Conservation (phyloP, 2,888 invertebrate species). For the Scaptomyza parva region DNA sequence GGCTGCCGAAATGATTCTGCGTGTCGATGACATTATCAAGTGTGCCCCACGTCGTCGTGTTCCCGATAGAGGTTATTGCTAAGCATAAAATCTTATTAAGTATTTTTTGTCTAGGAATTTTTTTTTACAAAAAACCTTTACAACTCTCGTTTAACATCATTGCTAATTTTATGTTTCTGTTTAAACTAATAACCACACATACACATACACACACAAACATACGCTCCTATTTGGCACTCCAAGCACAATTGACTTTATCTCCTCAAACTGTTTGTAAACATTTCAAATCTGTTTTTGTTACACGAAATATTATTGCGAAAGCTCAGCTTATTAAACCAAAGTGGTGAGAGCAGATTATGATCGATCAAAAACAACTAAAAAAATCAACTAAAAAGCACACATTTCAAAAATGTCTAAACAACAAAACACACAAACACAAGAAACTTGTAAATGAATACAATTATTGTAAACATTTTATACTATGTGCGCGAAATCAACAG, state of each 20-base stretch:
- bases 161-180: conserved; percentile 67
- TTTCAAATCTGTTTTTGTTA: conserved; percentile 43
- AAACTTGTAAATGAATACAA: conserved; percentile 61
- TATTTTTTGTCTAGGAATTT: conserved; percentile 69
- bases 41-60: conserved; percentile 95
- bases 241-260: conserved; percentile 30
- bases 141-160: conserved; percentile 67
- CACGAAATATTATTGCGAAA: conserved; percentile 35
- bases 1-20: conserved; percentile 99
- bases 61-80: conserved; percentile 90
- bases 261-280: conserved; percentile 38
- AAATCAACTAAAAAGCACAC: conserved; percentile 32
- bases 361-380: conserved; percentile 46
- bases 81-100: conserved; percentile 62
- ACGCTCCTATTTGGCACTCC: conserved; percentile 22
- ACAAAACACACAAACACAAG: conserved; percentile 23
- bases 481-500: conserved; percentile 39
- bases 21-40: conserved; percentile 98
- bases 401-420: conserved; percentile 73
- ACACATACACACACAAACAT: conserved; percentile 25
- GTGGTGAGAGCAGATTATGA: conserved; percentile 1
- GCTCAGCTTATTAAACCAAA: conserved; percentile 48
- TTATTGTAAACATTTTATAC: conserved; percentile 64
- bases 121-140: conserved; percentile 49
- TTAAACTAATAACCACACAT: conserved; percentile 48